Base-by-base conservation (phyloP, 2,113 vertebrate genomes). In the Tauraco erythrolophus region DNA sequence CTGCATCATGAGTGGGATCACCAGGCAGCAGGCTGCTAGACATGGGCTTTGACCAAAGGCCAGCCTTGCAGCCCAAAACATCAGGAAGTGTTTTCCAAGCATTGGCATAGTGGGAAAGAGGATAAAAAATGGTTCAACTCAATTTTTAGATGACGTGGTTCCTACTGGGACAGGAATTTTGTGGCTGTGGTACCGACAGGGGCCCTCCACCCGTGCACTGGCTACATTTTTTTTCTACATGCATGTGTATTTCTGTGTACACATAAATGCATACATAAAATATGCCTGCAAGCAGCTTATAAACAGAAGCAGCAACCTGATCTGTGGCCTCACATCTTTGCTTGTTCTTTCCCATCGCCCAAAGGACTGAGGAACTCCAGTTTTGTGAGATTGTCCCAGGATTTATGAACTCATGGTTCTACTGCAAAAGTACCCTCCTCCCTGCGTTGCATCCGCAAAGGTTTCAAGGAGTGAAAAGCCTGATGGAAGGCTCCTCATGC, bases 351-450 rank as follows among this genome's bases (percentile, higher is more conserved):
- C 51, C 27, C 17, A 21, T 91, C 27, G 43, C 31, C 9, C 14
- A 11, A 45, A n/a, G 51, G 50, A 46, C 33, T 3, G 2, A 76
- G 57, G 23, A 92, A 65, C 45, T 91, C 0, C 0, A 56, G 39
- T 75, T 41, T 78, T 2, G 0, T 46, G 51, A 31, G 53, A 41
- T 54, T 57, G 17, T 43, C 28, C 24, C 6, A 31, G 53, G 48
- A 64, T 64, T 89, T 57, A 37, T 60, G 58, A 64, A 27, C n/a
- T 68, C n/a, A 79, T 0, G 0, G 58, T 19, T 11, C 51, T 27
- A 45, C 28, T 41, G n/a, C 30, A 75, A 24, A 35, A 0, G 0
- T 41, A 66, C 27, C 14, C 9, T 2, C 33, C 24, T 57, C 35
- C 61, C 22, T 7, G 1, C 0, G 2, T 72, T 2, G 8, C 57